A percentile compares a stretch with the other conserved stretches of the same genome.
These are phyloP conservation scores for Lanius collurio DNA, from an alignment of 2,113 vertebrate species.

Conservation along the genomic window DNA sequence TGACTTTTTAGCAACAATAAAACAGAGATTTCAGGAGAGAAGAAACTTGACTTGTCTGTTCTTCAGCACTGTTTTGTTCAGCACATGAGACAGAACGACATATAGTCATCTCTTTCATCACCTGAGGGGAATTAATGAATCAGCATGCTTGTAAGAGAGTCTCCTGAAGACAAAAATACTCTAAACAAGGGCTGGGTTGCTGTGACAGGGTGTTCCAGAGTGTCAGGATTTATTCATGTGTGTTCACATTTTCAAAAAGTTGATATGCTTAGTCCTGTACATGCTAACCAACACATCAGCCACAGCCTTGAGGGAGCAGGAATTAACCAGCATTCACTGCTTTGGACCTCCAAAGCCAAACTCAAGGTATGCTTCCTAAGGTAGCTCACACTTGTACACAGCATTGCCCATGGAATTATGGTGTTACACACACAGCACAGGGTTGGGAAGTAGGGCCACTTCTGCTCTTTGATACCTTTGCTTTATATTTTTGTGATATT, in stretches of 20 bases:
- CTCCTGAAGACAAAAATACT: not conserved
- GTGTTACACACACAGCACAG: not conserved
- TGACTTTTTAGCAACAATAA: not conserved
- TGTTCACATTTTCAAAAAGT: not conserved
- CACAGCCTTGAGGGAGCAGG: not conserved
- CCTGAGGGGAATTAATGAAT: not conserved
- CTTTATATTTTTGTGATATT: not conserved
- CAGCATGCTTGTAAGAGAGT: not conserved
- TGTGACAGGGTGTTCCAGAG: not conserved
- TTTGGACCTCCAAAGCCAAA: not conserved
- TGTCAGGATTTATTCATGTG: not conserved
- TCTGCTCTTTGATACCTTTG: not conserved
- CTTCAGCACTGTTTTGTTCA: not conserved
- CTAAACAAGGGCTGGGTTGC: not conserved
- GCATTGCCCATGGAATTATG: accelerated
- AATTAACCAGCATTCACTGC: not conserved
- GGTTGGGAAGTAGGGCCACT: not conserved
- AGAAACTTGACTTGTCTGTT: not conserved
- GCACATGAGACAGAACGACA: not conserved
- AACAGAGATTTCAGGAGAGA: not conserved
- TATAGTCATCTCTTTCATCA: not conserved
- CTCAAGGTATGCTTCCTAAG: not conserved
- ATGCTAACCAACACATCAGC: not conserved
- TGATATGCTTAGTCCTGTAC: not conserved
- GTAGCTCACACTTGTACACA: not conserved